phyloP scores from a whole-genome alignment of 2,888 invertebrate species.

The Patella caerulea region DNA sequence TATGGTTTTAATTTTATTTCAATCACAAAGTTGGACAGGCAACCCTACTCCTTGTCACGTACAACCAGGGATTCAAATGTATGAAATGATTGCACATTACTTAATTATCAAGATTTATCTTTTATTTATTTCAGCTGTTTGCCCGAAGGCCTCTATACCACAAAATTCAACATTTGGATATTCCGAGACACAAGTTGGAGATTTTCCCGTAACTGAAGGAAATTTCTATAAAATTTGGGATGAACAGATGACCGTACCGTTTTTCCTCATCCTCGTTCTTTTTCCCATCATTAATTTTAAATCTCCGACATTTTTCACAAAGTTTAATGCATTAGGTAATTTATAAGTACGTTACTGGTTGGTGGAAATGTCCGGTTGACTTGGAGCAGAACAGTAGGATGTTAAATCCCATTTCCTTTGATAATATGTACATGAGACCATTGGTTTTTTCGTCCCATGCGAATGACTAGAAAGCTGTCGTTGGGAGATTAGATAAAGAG shows the following conservation, averaged over 20 bases:
- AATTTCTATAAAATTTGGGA: slow-evolving; percentile 76
- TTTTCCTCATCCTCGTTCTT: slow-evolving; percentile 83
- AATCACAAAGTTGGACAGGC: too few relatives aligned
- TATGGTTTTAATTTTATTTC: too few relatives aligned
- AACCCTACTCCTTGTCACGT: too few relatives aligned
- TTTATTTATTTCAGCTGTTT: slow-evolving; percentile 21
- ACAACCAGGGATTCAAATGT: too few relatives aligned
- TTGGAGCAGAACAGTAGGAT: too few relatives aligned
- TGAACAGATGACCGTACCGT: slow-evolving; percentile 84
- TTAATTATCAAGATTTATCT: neutral
- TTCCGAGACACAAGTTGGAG: neutral
- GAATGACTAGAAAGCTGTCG: too few relatives aligned
- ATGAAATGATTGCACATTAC: too few relatives aligned
- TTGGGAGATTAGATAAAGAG: too few relatives aligned
- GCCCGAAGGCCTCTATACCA: neutral
- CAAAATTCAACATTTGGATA: neutral
- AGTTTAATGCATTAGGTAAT: slow-evolving; percentile 90
- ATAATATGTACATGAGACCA: too few relatives aligned
- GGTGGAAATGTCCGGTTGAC: too few relatives aligned
- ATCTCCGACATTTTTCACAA: slow-evolving; percentile 91
- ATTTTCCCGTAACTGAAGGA: neutral
- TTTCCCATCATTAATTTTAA: slow-evolving; percentile 88
- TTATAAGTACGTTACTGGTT: slow-evolving; percentile 46
- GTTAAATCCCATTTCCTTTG: too few relatives aligned
- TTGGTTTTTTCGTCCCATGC: too few relatives aligned